These are phyloP conservation scores for Climacteris rufus DNA, from an alignment of 2,113 vertebrate species.

Conservation along the genomic window DNA sequence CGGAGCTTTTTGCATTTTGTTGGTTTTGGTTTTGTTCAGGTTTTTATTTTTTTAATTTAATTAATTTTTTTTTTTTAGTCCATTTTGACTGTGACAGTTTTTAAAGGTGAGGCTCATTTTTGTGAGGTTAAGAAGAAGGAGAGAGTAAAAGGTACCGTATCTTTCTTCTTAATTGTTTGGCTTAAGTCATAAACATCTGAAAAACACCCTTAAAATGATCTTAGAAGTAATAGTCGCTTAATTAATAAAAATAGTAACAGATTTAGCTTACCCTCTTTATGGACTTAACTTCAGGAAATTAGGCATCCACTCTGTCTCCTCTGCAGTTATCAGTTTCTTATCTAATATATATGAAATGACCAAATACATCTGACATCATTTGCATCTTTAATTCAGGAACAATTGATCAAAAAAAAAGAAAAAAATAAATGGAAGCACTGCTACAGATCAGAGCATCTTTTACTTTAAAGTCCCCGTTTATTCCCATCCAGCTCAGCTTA, in stretches of 20 bases:
- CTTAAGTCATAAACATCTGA: conserved; percentile 23
- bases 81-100: conserved; percentile 27
- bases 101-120: conserved; percentile 42
- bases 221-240: conserved; percentile 28
- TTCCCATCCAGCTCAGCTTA: conserved; percentile 49
- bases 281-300: conserved; percentile 39
- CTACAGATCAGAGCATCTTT: neutral
- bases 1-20: neutral
- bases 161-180: conserved; percentile 59
- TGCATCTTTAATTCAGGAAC: neutral
- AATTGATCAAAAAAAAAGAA: neutral
- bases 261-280: conserved; percentile 35
- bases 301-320: conserved; percentile 45
- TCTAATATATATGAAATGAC: conserved; percentile 1
- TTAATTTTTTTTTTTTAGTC: neutral
- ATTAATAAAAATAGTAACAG: conserved; percentile 20
- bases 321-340: conserved; percentile 32
- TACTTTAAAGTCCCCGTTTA: conserved; percentile 20
- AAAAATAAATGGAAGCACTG: neutral
- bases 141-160: conserved; percentile 58
- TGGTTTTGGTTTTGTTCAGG: neutral
- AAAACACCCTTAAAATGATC: conserved; percentile 10
- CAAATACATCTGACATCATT: conserved; percentile 22
- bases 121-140: conserved; percentile 57
- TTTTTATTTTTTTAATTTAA: neutral